Evolutionary conservation across 2,888 invertebrate genomes (phyloP), one percentile per base, ranked within the genome.

Genomic region (Protula sp.): DNA sequence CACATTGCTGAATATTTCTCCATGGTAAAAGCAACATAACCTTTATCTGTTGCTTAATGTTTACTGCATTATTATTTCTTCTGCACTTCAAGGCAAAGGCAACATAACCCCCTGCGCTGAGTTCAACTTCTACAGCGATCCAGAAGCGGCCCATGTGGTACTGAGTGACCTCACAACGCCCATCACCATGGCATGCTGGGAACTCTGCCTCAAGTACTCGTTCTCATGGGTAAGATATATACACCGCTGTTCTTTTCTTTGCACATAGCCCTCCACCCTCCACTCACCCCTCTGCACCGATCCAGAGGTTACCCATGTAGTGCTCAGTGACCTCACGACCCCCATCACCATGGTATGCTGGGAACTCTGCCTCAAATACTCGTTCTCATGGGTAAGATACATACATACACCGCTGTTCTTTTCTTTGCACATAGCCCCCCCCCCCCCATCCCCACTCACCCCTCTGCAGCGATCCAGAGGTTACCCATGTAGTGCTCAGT

Each of bases 381-480:
- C 54, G 27, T 30, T 67, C 9, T 2, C 60, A 2, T 63, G 64
- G 64, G 67, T 67, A 54, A 50, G 54, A n/a, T n/a, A n/a, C n/a
- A n/a, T n/a, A n/a, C n/a, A n/a, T n/a, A n/a, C n/a, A n/a, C n/a
- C n/a, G n/a, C n/a, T n/a, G n/a, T n/a, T n/a, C n/a, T n/a, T n/a
- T n/a, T n/a, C n/a, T n/a, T n/a, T n/a, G n/a, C n/a, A 82, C 65
- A 71, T 75, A 0, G 65, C 70, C 26, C 63, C 69, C 5, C 64
- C 86, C 47, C 88, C 88, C 0, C 5, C 64, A 86, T 47, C 88
- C 88, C 91, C 91, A 78, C 91, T 88, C 73, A 91, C 91, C 80
- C 90, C n/a, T 91, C 75, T 85, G 84, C 67, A 81, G 81, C 27
- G 91, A 91, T 79, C 89, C 91, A 0, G 91, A 91, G 79, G 88